Base-by-base conservation (phyloP, 2,888 invertebrate genomes). In the Cactoblastis cactorum region DNA sequence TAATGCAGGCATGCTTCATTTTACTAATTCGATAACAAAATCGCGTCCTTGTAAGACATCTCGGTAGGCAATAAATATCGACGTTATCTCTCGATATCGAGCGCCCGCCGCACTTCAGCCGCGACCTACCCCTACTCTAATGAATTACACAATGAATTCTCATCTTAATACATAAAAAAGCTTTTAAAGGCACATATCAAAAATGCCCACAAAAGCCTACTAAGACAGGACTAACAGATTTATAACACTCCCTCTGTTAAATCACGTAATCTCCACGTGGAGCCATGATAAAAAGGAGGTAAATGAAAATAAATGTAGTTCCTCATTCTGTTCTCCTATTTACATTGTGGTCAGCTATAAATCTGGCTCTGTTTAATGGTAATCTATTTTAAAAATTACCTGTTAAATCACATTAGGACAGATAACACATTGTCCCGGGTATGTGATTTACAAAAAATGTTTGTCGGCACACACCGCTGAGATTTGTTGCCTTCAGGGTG, bases 151-250 rank as follows among this genome's bases (percentile, higher is more conserved):
- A 88, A 88, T 87, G 87, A 89, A 86, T 79, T 84, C 89, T 89
- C 89, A 88, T 89, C 88, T 89, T 86, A 88, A 89, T 89, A 89
- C 89, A 89, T 86, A 89, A 89, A 89, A 89, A 89, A 89, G 88
- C 89, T 89, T 89, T 89, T 89, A 89, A 87, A 89, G 84, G 88
- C 89, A 89, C 89, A 89, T 86, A 88, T 89, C 89, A 89, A 89
- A 88, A 89, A 87, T 89, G 76, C 87, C 84, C 83, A 88, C 88
- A 85, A 86, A 83, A 86, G 89, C 88, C 87, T 89, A 84, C 89
- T 88, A 88, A 89, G 89, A 89, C 88, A 86, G 86, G 83, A 80
- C 81, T 73, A 65, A 63, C 75, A 82, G 86, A 89, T 89, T 89
- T 89, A 89, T 89, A 73, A 77, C 81, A 70, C 79, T 77, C 80